These are phyloP conservation scores for Aromia moschata DNA, from an alignment of 2,888 invertebrate genomes.

Conservation along the genomic window DNA sequence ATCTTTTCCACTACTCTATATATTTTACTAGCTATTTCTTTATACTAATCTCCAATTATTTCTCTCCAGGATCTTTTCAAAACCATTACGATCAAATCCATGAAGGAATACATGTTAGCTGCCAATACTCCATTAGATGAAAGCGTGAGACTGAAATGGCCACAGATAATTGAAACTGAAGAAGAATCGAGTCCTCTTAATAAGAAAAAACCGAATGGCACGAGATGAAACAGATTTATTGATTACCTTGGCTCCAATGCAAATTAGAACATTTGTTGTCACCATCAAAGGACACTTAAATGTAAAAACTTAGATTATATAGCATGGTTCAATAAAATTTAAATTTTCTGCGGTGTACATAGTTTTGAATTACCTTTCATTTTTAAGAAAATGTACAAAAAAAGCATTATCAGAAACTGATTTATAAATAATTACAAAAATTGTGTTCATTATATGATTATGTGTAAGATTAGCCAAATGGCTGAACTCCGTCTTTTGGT, in stretches of 20 bases:
- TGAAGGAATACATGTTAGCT: constrained; percentile 58
- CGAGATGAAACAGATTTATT: constrained; percentile 17
- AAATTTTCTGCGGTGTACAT: too few species aligned
- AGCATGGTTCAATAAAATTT: too few species aligned
- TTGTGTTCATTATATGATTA: too few species aligned
- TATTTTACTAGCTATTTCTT: background rate
- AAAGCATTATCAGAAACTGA: too few species aligned
- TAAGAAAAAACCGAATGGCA: background rate
- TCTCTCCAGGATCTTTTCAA: constrained; percentile 48
- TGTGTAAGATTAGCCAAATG: too few species aligned
- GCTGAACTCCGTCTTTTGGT: too few species aligned
- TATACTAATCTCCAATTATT: background rate
- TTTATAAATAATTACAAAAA: too few species aligned
- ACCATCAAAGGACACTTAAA: constrained; percentile 4
- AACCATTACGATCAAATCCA: constrained; percentile 51
- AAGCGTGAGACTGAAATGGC: constrained; percentile 50
- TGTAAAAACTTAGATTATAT: too few species aligned
- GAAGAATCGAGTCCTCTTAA: constrained; percentile 2
- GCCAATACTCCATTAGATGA: constrained; percentile 67
- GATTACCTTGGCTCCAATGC: constrained; percentile 33
- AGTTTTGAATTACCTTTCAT: too few species aligned
- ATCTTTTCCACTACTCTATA: too few species aligned
- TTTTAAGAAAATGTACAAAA: too few species aligned
- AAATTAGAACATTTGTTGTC: constrained; percentile 39
- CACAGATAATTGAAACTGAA: constrained; percentile 32